Evolutionary conservation across 2,888 invertebrate genomes (phyloP).

Genomic region (Asteroscopus sphinx): DNA sequence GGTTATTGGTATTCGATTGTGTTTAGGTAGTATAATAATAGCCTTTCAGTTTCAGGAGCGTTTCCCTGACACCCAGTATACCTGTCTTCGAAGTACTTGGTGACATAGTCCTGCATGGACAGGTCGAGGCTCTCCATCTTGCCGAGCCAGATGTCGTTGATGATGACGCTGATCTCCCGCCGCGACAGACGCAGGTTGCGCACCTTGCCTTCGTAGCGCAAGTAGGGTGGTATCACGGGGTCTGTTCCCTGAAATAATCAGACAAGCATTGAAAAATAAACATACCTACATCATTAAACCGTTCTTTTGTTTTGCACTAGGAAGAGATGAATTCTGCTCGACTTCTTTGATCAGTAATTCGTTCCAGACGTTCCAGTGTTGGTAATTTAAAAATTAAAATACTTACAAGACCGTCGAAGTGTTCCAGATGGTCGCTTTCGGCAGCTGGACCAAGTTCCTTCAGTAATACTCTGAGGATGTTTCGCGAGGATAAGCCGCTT

Average conservation of each 20-base stretch:
- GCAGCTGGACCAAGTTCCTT: constrained; percentile 86
- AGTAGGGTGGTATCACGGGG: constrained; percentile 80
- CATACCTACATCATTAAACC: constrained; percentile 71
- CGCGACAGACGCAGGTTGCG: constrained; percentile 86
- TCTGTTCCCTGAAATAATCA: constrained; percentile 76
- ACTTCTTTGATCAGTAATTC: too few relatives aligned
- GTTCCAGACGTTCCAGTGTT: too few relatives aligned
- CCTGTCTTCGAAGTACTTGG: constrained; percentile 85
- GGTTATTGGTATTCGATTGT: too few relatives aligned
- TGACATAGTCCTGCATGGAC: constrained; percentile 83
- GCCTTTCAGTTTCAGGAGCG: too few relatives aligned
- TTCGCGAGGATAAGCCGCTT: constrained; percentile 78
- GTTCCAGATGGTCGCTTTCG: constrained; percentile 81
- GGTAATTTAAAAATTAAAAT: background rate
- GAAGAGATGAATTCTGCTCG: too few relatives aligned
- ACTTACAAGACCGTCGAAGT: constrained; percentile 85
- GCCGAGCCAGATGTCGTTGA: constrained; percentile 86
- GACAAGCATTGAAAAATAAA: background rate
- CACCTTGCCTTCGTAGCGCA: constrained; percentile 82
- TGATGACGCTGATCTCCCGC: constrained; percentile 83
- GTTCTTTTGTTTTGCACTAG: too few relatives aligned
- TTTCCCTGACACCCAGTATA: constrained; percentile 30
- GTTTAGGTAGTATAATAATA: too few relatives aligned
- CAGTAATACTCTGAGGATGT: constrained; percentile 80
- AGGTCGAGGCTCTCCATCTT: constrained; percentile 64